Evolutionary conservation across 2,113 vertebrate species (phyloP), one percentile per base, ranked within the genome.

Genomic region (Entosphenus tridentatus): DNA sequence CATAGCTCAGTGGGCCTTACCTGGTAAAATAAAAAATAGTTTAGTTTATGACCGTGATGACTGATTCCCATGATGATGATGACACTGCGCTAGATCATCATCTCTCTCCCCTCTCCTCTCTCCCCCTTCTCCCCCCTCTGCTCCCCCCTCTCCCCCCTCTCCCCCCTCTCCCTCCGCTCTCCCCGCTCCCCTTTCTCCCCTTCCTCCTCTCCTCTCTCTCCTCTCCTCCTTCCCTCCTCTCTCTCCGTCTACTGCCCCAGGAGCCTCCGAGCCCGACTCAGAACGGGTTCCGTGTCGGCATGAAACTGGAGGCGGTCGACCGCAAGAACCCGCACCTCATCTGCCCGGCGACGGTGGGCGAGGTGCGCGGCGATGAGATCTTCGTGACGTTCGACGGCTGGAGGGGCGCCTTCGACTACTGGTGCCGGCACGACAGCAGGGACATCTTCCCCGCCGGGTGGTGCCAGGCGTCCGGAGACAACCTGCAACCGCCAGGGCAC

Each of bases 321-420:
- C 87, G 93, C 69, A 98, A 98, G 80, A 98, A 98, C 77, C 93
- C 93, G 67, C 92, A 96, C 81, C 96, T 96, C 76, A 98, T 98
- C 81, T 98, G 93, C 78, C 93, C 93, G 55, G 93, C 90, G 70
- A 98, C 92, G 70, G 89, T 96, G 75, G 93, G 91, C 70, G 92
- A 95, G 21, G 82, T 98, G 79, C 84, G 92, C n/a, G 93, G 93
- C 55, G 86, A 85, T 56, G 91, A 96, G 81, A 88, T 98, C 80
- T 86, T 90, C 73, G 87, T 98, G 83, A 95, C 93, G 78, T 98
- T 98, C 72, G 93, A 98, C 73, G 93, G 93, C 75, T 98, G 93
- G 93, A 82, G 89, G 74, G 93, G 93, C 70, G 93, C 93, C 70
- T 98, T 98, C 76, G 93, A 98, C 82, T 98, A 98, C 82, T 95